Evolutionary conservation across 92 coral and sea anemone genomes (phyloP).

Genomic region (Pocillopora meandrina): DNA sequence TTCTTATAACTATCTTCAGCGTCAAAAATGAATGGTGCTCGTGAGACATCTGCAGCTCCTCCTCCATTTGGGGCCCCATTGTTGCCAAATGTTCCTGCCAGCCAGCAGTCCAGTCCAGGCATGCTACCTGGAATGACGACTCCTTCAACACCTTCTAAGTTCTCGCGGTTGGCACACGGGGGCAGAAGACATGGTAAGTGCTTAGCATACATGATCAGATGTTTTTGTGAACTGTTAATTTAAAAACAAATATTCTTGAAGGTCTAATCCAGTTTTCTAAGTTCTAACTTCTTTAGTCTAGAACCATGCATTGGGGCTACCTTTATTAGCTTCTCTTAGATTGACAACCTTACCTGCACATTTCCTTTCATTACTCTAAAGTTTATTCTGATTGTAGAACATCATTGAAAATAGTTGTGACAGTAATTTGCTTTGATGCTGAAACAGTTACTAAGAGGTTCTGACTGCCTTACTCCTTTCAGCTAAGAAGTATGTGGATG

Average conservation of each 20-base stretch:
- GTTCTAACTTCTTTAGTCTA: not conserved
- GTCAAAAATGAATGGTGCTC: constrained; percentile 18
- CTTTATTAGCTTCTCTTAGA: not conserved
- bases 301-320: not conserved
- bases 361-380: too few species aligned
- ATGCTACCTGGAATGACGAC: constrained; percentile 53
- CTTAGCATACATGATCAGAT: too few species aligned
- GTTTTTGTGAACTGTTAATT: too few species aligned
- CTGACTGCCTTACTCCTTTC: not conserved
- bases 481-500: constrained; percentile 76
- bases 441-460: not conserved
- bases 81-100: constrained; percentile 21
- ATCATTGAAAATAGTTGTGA: too few species aligned
- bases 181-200: constrained; percentile 71
- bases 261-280: not conserved
- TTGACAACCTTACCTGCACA: too few species aligned
- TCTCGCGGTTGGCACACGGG: constrained; percentile 85
- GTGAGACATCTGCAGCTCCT: constrained; percentile 30
- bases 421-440: too few species aligned
- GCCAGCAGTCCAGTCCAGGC: constrained; percentile 36
- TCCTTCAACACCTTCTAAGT: constrained; percentile 78
- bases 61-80: constrained; percentile 22
- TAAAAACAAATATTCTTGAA: not conserved
- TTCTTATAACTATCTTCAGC: not conserved
- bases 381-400: too few species aligned